Percentiles rank a stretch among this genome's conserved stretches.
These are phyloP conservation scores for Heliconius hermathena DNA, from an alignment of 1,140 invertebrate genomes.

Conservation along the genomic window DNA sequence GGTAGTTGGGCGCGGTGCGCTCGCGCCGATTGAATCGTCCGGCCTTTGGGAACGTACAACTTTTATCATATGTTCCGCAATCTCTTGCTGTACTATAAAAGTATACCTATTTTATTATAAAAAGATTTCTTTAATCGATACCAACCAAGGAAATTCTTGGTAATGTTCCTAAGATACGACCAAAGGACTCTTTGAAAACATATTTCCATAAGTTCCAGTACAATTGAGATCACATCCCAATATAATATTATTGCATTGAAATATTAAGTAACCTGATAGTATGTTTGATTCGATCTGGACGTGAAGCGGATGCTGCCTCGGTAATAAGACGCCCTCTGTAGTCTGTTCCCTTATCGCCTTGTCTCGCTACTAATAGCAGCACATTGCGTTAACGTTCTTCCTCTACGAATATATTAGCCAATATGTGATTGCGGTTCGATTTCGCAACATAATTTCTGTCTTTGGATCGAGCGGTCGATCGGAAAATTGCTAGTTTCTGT, in stretches of 20 bases:
- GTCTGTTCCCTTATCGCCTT: slow-evolving; percentile 47
- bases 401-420: slow-evolving; percentile 31
- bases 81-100: slow-evolving; percentile 40
- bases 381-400: slow-evolving; percentile 41
- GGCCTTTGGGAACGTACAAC: slow-evolving; percentile 55
- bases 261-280: slow-evolving; percentile 56
- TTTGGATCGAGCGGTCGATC: slow-evolving; percentile 33
- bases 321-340: slow-evolving; percentile 59
- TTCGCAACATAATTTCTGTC: slow-evolving; percentile 35
- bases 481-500: slow-evolving; percentile 48
- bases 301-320: slow-evolving; percentile 63
- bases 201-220: background rate
- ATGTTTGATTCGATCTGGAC: slow-evolving; percentile 57
- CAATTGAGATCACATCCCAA: background rate
- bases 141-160: background rate
- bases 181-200: background rate
- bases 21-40: slow-evolving; percentile 73
- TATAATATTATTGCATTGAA: slow-evolving; percentile 7
- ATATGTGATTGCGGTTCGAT: slow-evolving; percentile 22
- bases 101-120: background rate
- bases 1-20: slow-evolving; percentile 59
- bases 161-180: background rate
- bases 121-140: background rate
- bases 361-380: slow-evolving; percentile 39
- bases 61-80: slow-evolving; percentile 67